Percentiles rank a stretch among this genome's conserved stretches.
These are phyloP conservation scores for Xiphophorus hellerii DNA, from an alignment of 2,113 vertebrate genomes.

Conservation along the genomic window DNA sequence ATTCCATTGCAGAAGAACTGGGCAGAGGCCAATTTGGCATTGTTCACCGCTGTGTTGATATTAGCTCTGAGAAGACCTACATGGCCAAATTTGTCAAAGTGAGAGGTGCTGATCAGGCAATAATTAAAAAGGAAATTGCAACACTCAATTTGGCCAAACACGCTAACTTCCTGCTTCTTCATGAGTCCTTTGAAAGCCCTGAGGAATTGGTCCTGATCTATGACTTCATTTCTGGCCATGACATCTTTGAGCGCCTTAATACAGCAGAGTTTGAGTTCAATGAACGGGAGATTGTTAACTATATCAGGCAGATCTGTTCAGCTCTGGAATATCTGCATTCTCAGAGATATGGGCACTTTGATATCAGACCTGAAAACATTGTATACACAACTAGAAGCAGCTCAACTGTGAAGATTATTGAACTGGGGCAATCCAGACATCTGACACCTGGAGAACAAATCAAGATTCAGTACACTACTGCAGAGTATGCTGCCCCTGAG, in stretches of 20 bases:
- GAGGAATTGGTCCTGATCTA: constrained; percentile 97
- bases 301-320: constrained; percentile 90
- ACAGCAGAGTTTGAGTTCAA: constrained; percentile 90
- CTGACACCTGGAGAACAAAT: constrained; percentile 94
- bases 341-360: constrained; percentile 92
- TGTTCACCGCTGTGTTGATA: constrained; percentile 91
- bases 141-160: constrained; percentile 91
- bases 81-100: constrained; percentile 98
- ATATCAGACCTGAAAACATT: constrained; percentile 96
- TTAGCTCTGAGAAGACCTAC: constrained; percentile 92
- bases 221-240: constrained; percentile 94
- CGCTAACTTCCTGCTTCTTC: constrained; percentile 88
- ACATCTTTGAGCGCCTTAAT: constrained; percentile 94
- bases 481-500: constrained; percentile 95
- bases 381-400: constrained; percentile 92
- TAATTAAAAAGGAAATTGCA: constrained; percentile 97
- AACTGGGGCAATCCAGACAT: constrained; percentile 93
- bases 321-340: constrained; percentile 91
- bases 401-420: constrained; percentile 91
- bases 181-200: constrained; percentile 94
- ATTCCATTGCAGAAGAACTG: constrained; percentile 96
- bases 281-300: constrained; percentile 90
- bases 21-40: constrained; percentile 95
- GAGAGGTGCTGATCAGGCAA: constrained; percentile 93
- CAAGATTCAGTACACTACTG: constrained; percentile 91